Evolutionary conservation across 2,113 vertebrate genomes (phyloP), one percentile per base, ranked within the genome.

Genomic region (Triplophysa tibetana): DNA sequence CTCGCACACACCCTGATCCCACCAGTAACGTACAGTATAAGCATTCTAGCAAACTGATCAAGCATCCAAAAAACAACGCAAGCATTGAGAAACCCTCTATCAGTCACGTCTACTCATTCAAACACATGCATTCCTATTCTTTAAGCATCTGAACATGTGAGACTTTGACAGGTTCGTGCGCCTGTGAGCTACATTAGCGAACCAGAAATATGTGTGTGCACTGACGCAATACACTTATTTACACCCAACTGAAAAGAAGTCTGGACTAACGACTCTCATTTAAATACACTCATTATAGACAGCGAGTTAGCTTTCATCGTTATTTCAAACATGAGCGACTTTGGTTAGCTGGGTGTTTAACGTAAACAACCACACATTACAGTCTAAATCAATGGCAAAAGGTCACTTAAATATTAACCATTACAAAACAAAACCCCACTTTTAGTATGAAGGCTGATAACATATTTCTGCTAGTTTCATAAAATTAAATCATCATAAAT

Each of bases 291-390:
- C 8, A 38, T 61, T 29, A 76, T 52, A 76, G 24, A 43, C 23
- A 67, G 24, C 38, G 69, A 29, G 33, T n/a, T 73, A 78, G 10
- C 16, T 24, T 61, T 17, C 11, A n/a, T 62, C 2, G 26, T 17
- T n/a, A 9, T 43, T 38, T 24, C 3, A 81, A 16, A 14, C 16
- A 7, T n/a, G 38, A 19, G 52, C 26, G 21, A 21, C 24, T 66
- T 64, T 2, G 26, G 29, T 11, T 54, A 65, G 45, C 23, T 70
- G n/a, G 61, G 41, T 63, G 56, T 29, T 60, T 52, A 72, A 77
- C 74, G 67, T 84, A 72, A 84, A 84, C 78, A 80, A 68, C 48
- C 43, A 48, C 64, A 64, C 77, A 52, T 29, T 73, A 14, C 58
- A 62, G 41, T 43, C 8, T 50, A 43, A 73, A 80, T 77, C 48